Base-by-base conservation (phyloP, 2,888 invertebrate species). In the Sphaeridia pumilis region DNA sequence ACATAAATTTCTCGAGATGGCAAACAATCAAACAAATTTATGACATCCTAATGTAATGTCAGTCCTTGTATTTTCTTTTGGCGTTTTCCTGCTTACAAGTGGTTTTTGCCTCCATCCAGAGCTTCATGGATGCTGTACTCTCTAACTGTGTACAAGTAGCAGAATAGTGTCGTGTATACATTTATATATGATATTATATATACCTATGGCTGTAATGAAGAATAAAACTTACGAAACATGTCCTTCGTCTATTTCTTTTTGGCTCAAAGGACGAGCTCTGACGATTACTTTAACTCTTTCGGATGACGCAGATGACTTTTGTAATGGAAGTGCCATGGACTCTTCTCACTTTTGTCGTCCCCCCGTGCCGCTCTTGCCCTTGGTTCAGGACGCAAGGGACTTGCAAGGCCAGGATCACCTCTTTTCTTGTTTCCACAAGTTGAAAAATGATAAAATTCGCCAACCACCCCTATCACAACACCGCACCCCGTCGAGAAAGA, bases 251-350 rank as follows among this genome's bases (percentile, higher is more conserved):
- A 76, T 78, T 74, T 98, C 98, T 66, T 83, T 85, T 62, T 84
- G 81, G 66, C 86, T 89, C 74, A 98, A 81, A 35, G 98, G 98
- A 51, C 98, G 82, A 75, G 95, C 94, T 70, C 98, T 77, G 52
- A 98, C 95, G 63, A 97, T 87, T 60, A 98, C 97, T 74, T 93
- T 92, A 56, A 97, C 93, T 68, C 87, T 83, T 73, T 95, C 92
- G 2, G 60, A 60, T 26, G 55, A 54, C 21, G 58, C 48, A 4
- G 58, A 52, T 35, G 53, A 53, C 34, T 45, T 45, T 17, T 45
- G 45, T 45, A 45, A 35, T 51, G 51, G 46, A 51, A 51, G 51
- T 44, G 51, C 51, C 51, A 51, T 51, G 45, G 51, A 51, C 27
- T 49, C 44, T 4, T 43, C 22, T 28, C 43, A 44, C 50, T 17